These are phyloP conservation scores for Ceraclea dissimilis DNA, from an alignment of 2,888 invertebrate genomes.

Conservation along the genomic window DNA sequence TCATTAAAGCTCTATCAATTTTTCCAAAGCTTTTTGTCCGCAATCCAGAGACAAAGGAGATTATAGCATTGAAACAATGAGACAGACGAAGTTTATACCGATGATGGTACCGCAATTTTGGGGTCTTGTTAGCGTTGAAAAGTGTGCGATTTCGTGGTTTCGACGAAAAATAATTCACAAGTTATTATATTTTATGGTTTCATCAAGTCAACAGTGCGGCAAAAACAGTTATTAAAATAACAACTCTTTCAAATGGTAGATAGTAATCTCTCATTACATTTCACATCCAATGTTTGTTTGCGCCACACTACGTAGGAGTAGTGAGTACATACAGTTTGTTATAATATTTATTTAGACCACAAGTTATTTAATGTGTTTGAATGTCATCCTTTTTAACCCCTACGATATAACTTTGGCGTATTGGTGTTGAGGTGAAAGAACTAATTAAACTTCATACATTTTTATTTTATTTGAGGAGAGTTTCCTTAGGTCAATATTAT, in stretches of 20 bases:
- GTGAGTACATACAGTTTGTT: too few species aligned
- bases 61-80: background rate
- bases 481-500: too few species aligned
- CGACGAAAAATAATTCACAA: background rate
- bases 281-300: too few species aligned
- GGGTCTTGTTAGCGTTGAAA: background rate
- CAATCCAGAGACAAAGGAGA: background rate
- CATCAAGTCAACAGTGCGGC: background rate
- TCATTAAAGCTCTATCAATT: background rate
- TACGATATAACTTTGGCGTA: too few species aligned
- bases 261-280: too few species aligned
- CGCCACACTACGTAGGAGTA: too few species aligned
- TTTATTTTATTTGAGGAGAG: too few species aligned
- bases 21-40: background rate
- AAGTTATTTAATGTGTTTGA: too few species aligned
- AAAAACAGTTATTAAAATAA: conserved; percentile 1
- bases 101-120: background rate
- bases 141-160: background rate
- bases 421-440: too few species aligned
- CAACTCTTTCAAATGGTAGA: background rate
- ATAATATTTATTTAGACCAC: too few species aligned
- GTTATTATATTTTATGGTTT: conserved; percentile 1
- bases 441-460: too few species aligned
- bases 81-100: background rate
- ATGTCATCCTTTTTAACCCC: too few species aligned